Base-by-base conservation (phyloP, 2,888 invertebrate genomes). In the Chymomyza caudatula region DNA sequence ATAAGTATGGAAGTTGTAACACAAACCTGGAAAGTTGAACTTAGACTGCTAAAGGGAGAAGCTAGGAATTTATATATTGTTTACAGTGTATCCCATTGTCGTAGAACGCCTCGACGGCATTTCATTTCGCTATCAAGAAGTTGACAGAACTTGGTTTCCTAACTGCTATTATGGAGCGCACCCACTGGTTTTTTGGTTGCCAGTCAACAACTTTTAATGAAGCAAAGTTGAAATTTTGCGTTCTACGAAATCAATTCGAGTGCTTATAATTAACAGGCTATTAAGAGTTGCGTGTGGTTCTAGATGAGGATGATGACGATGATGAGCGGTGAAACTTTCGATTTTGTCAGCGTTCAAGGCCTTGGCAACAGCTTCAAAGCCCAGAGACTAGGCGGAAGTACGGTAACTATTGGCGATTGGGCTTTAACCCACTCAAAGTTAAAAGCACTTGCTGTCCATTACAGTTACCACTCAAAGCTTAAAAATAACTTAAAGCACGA, bases 381-480 rank as follows among this genome's bases (percentile, higher is more conserved):
- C 51, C 15, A 51, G 19, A 2, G 4, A 42, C 17, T 52, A 60
- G 63, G 65, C 74, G 74, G 74, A 74, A 74, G 56, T 60, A 54
- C 58, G 53, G 5, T 23, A 23, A 13, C 49, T n/a, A n/a, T 22
- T 54, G 23, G 11, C 15, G 22, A 15, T 20, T n/a, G 60, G 47
- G 15, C 19, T 37, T 57, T 57, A 42, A 57, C 56, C 44, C 44
- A 57, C 56, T 43, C 70, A 66, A 54, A 6, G 59, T 63, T 37
- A 44, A 68, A 43, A 62, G 49, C 22, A 58, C 76, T 71, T 56
- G 23, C 23, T 55, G 37, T 63, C 60, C 59, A 65, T 75, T 75
- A 76, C 73, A 76, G 63, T 73, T 76, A 66, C 52, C 65, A 37
- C 17, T 57, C 22, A 4, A 19, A 43, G 20, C 42, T 6, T 47